Evolutionary conservation across 2,797 vertebrate species (phyloP), one percentile per base, ranked within the genome.

Genomic region (Garrulus glandarius): DNA sequence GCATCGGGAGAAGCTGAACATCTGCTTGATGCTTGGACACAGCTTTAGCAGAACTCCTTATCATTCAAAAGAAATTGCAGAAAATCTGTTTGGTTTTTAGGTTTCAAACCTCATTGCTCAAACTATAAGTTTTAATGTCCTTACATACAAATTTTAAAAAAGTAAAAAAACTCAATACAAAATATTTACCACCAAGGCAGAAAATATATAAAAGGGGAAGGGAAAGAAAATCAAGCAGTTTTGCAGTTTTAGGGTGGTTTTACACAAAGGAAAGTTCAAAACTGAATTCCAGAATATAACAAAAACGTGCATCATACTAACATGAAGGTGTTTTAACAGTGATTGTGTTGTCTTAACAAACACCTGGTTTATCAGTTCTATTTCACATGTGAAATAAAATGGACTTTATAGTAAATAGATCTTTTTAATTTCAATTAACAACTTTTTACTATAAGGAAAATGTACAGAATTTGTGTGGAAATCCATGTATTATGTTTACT

Each of bases 331-430:
- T 87, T 95, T 96, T 95, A 97, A 96, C 96, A 95, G 88, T 65
- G 82, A 53, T 93, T 92, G 87, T 84, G 36, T 91, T 94, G 65
- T 91, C 89, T 96, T 92, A 80, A 96, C 65, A 74, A 93, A 89
- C 71, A 57, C 50, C 76, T 91, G 27, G 52, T 94, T 96, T 89
- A 71, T 83, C 78, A 64, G 41, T 67, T 79, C 30, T 65, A 39
- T 71, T 95, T 95, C 71, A 87, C 53, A 49, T 87, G 65, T 96
- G 87, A 96, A 97, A 96, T 92, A 87, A 95, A 96, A 86, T 95
- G 96, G 89, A 93, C 88, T 95, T 97, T 84, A 82, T 75, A 90
- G 89, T 94, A 97, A 95, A 93, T 93, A 95, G 44, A 70, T 29
- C 60, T 91, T 94, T 93, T 95, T 61, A 90, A 94, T 96, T 92